Evolutionary conservation across 1,140 invertebrate species (phyloP), one percentile per base, ranked within the genome.

Genomic region (Gryllus bimaculatus): DNA sequence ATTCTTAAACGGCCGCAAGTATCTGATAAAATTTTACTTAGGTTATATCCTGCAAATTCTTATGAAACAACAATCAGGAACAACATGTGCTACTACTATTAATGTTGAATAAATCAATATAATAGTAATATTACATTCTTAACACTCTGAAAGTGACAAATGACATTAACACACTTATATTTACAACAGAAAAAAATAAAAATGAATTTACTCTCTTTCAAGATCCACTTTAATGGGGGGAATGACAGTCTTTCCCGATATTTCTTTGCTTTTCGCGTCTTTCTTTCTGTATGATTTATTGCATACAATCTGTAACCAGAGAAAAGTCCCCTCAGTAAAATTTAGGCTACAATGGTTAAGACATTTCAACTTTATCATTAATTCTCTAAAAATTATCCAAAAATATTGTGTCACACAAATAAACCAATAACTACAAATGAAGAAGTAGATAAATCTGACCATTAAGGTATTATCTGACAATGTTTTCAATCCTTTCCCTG

Each of bases 1-100:
- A 8, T 90, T 85, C 82, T 92, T 92, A 74, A 89, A 88, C n/a
- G 92, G 88, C 66, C 94, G 89, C 75, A 95, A 85, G 85, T 95
- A 96, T 80, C 94, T 96, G 82, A 77, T 89, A 89, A 82, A 82
- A 78, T 39, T 10, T 66, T 2, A 39, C 26, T 39, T 39, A 39
- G 26, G 26, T 39, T 39, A 39, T 39, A 39, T 39, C 1, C 26
- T 39, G 26, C 26, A 39, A 39, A 39, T 39, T 39, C 26, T 39
- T 39, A 39, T 5, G 26, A 39, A 39, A 39, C 26, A 39, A 39
- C 26, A 39, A 39, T 39, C 26, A 39, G 26, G 26, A 39, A 2
- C 26, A 39, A 39, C 5, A 39, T 39, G 26, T 39, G 26, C 1
- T 39, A 39, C 1, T 39, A 39, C 26, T 39, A 5, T 39, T 39